phyloP scores from a whole-genome alignment of 1,140 invertebrate species.

The Eueides isabella region DNA sequence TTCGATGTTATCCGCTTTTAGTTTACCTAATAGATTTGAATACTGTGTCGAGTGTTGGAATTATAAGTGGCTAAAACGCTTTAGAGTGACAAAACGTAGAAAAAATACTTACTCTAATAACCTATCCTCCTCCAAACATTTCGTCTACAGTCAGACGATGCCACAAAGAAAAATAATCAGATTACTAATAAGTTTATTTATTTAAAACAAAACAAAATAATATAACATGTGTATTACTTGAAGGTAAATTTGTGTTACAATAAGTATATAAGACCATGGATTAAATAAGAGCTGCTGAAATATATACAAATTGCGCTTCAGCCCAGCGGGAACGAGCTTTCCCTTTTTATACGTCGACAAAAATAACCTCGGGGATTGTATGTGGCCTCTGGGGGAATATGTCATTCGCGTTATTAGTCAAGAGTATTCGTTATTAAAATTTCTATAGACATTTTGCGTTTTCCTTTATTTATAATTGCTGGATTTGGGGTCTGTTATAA shows the following conservation, averaged over 20 bases:
- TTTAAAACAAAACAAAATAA: background rate
- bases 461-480: background rate
- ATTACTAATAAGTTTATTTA: too few species aligned
- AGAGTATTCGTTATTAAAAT: constrained; percentile 14
- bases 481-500: background rate
- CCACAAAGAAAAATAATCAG: too few species aligned
- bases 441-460: background rate
- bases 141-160: too few species aligned
- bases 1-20: too few species aligned
- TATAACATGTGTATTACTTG: background rate
- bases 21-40: too few species aligned
- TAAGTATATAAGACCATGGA: background rate
- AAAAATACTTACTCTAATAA: too few species aligned
- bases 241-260: background rate
- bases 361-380: constrained; percentile 27
- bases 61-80: too few species aligned
- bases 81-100: too few species aligned
- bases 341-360: constrained; percentile 22
- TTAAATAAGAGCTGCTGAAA: background rate
- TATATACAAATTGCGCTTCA: constrained; percentile 1
- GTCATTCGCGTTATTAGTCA: constrained; percentile 14
- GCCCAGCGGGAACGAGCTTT: constrained; percentile 24
- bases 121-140: too few species aligned
- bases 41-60: too few species aligned
- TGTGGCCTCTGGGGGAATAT: constrained; percentile 5